Base-by-base conservation (phyloP, 2,888 invertebrate genomes). In the Rhorus exstirpatorius region DNA sequence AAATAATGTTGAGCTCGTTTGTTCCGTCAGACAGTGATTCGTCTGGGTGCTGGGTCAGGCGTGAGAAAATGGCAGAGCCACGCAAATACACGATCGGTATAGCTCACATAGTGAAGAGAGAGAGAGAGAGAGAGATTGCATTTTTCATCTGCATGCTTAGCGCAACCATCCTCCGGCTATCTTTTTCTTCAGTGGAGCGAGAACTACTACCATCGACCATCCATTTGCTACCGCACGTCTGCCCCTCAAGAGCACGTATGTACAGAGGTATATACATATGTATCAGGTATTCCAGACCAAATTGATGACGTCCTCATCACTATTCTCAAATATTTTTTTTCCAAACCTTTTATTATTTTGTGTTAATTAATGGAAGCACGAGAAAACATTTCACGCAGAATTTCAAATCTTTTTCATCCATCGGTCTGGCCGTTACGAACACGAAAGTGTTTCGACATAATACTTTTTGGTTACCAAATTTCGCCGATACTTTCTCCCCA, bases 21-120 rank as follows among this genome's bases (percentile, higher is more conserved):
- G 88, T 90, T 86, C 84, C 87, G 86, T 86, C 88, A 85, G 89
- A 87, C 88, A 87, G 89, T 90, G 90, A 90, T 90, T 90, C 90
- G 89, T 90, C 86, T 87, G 53, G 55, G 72, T 55, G 84, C 67
- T 79, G 55, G 81, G 86, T 87, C 83, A 84, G 87, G 86, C 86
- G 86, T 83, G 87, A 86, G 88, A 87, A 86, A 90, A 90, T 86
- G 83, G 86, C 80, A 72, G 76, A 79, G 61, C 79, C 77, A 61
- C 60, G 21, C 46, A n/a, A 14, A 12, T n/a, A 63, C 51, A 51
- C 12, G 10, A 12, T 1, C 7, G 17, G 17, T 41, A 3, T 7
- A 41, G 31, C 8, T 10, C 3, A 31, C 31, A n/a, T 14, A 31
- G 46, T 31, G 26, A 60, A 21, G 31, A 21, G 14, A 46, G 24